Evolutionary conservation across 2,113 vertebrate genomes (phyloP).

Genomic region (Accipiter cooperii): DNA sequence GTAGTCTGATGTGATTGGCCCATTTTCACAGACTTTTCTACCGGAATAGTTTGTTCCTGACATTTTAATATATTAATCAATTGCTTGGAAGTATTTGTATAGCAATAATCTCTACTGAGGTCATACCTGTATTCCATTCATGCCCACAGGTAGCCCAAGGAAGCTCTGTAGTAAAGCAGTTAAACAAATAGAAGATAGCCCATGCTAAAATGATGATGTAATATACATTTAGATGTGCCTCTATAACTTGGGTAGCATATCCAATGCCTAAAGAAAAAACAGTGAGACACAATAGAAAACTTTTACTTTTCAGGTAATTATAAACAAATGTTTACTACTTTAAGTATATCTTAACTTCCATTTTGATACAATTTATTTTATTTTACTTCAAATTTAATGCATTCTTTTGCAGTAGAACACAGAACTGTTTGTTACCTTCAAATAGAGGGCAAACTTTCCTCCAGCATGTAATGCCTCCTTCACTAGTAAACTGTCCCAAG

Average conservation of each 20-base stretch:
- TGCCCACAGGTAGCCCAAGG: slow-evolving; percentile 97
- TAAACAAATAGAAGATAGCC: slow-evolving; percentile 98
- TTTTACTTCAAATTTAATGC: background rate
- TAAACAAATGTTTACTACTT: background rate
- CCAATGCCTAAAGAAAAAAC: slow-evolving; percentile 84
- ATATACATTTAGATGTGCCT: slow-evolving; percentile 94
- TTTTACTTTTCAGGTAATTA: background rate
- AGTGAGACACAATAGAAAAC: background rate
- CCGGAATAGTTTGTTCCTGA: background rate
- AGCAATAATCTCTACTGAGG: background rate
- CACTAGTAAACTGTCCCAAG: slow-evolving; percentile 94
- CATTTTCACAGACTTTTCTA: background rate
- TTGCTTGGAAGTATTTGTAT: background rate
- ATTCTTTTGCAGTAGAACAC: background rate
- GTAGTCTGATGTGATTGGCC: too few species aligned
- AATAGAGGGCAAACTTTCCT: slow-evolving; percentile 95
- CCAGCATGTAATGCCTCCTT: slow-evolving; percentile 99
- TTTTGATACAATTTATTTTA: background rate
- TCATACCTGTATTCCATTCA: slow-evolving; percentile 96
- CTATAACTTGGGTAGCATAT: slow-evolving; percentile 97
- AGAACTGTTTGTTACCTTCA: slow-evolving; percentile 79
- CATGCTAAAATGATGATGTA: slow-evolving; percentile 97
- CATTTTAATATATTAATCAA: background rate
- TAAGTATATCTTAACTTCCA: background rate
- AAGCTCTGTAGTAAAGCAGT: slow-evolving; percentile 94